These are phyloP conservation scores for Chorisops tibialis DNA, from an alignment of 2,888 invertebrate genomes.

Conservation along the genomic window DNA sequence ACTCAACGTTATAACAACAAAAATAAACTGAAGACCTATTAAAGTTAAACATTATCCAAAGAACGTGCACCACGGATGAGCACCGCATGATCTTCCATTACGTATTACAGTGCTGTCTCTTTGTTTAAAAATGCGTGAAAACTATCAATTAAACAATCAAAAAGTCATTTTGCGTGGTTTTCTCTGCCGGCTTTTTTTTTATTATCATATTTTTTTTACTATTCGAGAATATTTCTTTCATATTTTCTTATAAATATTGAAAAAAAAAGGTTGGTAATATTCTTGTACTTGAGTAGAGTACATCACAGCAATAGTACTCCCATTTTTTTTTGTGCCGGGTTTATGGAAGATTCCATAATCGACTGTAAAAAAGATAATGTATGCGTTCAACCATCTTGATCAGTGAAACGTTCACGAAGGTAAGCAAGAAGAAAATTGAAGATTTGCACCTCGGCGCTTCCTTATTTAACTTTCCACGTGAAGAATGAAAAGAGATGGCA, in stretches of 20 bases:
- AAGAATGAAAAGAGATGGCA: no score
- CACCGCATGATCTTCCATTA: slow-evolving; percentile 13
- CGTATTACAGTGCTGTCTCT: slow-evolving; percentile 1
- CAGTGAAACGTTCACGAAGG: slow-evolving; percentile 14
- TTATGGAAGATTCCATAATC: not conserved
- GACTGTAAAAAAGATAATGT: slow-evolving; percentile 9
- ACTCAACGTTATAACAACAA: slow-evolving; percentile 7
- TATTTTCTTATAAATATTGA: not conserved
- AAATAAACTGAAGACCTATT: not conserved
- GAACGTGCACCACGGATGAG: slow-evolving; percentile 10
- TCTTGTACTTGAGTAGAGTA: no score
- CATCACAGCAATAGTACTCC: no score
- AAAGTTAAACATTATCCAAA: not conserved
- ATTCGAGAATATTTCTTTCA: slow-evolving; percentile 1
- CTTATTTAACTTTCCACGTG: slow-evolving; percentile 1
- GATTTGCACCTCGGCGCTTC: slow-evolving; percentile 21
- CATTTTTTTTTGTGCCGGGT: no score
- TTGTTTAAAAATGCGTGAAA: slow-evolving; percentile 29
- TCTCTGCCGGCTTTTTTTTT: no score
- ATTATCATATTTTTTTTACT: no score
- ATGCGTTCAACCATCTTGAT: slow-evolving; percentile 15
- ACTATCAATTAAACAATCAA: slow-evolving; percentile 30
- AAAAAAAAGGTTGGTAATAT: not conserved
- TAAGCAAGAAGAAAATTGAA: slow-evolving; percentile 26
- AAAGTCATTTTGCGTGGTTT: slow-evolving; percentile 24